Evolutionary conservation across 2,888 invertebrate species (phyloP).

Genomic region (Leptinotarsa juncta): DNA sequence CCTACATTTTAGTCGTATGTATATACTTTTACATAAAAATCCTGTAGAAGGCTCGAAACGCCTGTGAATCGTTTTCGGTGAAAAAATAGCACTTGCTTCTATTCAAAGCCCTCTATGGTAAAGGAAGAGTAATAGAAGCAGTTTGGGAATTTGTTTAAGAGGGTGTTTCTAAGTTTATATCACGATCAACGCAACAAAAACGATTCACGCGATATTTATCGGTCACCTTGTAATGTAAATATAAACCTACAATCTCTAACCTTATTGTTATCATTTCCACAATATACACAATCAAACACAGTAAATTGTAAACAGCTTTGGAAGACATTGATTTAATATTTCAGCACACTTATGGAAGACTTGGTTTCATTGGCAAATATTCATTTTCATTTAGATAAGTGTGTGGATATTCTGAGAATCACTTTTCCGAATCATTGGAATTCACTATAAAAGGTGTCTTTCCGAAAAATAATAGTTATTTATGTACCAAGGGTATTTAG

Average conservation of each 20-base stretch:
- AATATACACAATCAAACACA: constrained; percentile 14
- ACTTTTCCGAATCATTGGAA: no score
- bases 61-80: constrained; percentile 2
- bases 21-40: constrained; percentile 7
- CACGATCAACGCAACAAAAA: background rate
- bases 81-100: background rate
- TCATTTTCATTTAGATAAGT: constrained; percentile 22
- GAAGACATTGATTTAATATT: constrained; percentile 18
- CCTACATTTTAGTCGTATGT: background rate
- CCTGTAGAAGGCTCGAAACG: background rate
- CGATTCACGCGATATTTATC: background rate
- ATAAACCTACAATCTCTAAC: background rate
- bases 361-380: background rate
- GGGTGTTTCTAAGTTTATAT: no score
- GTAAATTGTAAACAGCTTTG: constrained; percentile 8
- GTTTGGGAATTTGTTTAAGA: no score
- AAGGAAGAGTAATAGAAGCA: no score
- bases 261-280: background rate
- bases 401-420: constrained; percentile 19
- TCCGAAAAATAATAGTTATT: background rate
- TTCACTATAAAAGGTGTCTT: background rate
- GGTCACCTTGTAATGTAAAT: background rate
- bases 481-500: background rate
- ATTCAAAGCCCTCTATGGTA: no score
- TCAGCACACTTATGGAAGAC: constrained; percentile 45